Percentiles rank a stretch among this genome's conserved stretches.
Conservation (phyloP, 1,140 invertebrate genomes). For the Meloidogyne hapla region DNA sequence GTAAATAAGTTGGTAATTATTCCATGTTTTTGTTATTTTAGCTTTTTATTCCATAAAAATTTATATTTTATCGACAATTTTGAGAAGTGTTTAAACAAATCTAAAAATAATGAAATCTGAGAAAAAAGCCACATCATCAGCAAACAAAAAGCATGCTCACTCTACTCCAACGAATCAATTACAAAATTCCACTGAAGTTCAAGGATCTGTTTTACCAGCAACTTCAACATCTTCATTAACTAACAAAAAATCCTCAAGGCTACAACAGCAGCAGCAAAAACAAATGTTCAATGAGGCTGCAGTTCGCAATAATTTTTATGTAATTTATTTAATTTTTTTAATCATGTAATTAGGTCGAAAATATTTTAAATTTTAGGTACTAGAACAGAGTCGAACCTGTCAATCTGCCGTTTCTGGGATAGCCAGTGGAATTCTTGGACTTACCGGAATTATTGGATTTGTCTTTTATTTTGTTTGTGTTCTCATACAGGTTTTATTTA, state of each 20-base stretch:
- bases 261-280: slow-evolving; percentile 21
- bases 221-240: neutral
- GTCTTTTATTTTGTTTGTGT: slow-evolving; percentile 49
- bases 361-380: slow-evolving; percentile 26
- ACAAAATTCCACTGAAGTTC: neutral
- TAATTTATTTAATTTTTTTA: slow-evolving; percentile 26
- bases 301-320: slow-evolving; percentile 44
- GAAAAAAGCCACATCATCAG: slow-evolving; percentile 12
- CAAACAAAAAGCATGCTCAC: slow-evolving; percentile 12
- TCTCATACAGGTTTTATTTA: slow-evolving; percentile 42
- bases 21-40: neutral
- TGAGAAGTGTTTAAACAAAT: neutral
- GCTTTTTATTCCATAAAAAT: neutral
- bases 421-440: slow-evolving; percentile 43
- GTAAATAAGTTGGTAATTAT: neutral
- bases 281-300: slow-evolving; percentile 39
- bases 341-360: no score
- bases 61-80: neutral
- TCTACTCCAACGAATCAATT: slow-evolving; percentile 9
- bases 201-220: neutral
- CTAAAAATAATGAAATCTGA: slow-evolving; percentile 22
- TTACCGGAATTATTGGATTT: slow-evolving; percentile 48
- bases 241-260: neutral
- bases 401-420: slow-evolving; percentile 46
- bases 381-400: slow-evolving; percentile 40